Conservation (phyloP, 2,797 vertebrate species). For the Morus bassanus region DNA sequence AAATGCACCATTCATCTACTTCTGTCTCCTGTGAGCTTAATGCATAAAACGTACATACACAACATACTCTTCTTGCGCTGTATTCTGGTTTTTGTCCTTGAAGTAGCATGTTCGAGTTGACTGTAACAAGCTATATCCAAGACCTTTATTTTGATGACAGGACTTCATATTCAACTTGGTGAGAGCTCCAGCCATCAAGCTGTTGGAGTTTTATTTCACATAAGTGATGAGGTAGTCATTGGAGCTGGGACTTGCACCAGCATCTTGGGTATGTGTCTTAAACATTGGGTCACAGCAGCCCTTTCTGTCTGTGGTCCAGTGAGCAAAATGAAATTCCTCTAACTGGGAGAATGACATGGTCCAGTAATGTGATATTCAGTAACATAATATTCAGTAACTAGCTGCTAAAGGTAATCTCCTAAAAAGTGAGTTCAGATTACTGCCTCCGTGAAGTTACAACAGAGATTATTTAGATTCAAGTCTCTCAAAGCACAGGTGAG, state of each 20-base stretch:
- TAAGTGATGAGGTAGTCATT: background rate
- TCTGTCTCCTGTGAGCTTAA: background rate
- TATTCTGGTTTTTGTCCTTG: background rate
- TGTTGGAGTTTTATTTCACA: background rate
- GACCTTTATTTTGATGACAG: background rate
- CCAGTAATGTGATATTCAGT: background rate
- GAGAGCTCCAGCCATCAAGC: background rate
- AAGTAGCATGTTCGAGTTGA: background rate
- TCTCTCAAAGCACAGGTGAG: background rate
- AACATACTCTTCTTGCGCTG: background rate
- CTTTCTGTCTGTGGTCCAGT: background rate
- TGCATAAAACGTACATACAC: background rate
- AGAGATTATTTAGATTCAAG: background rate
- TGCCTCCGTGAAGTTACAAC: background rate
- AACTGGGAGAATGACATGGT: background rate
- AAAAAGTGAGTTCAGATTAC: background rate
- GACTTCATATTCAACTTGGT: background rate
- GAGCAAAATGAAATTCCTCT: background rate
- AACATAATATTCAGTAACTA: background rate
- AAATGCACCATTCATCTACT: background rate
- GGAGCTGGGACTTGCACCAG: background rate
- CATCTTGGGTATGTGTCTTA: background rate
- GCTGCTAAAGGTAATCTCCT: background rate
- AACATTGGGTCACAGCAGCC: background rate
- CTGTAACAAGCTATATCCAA: background rate